Evolutionary conservation across 2,797 vertebrate species (phyloP), one percentile per base, ranked within the genome.

Genomic region (Lagodon rhomboides): DNA sequence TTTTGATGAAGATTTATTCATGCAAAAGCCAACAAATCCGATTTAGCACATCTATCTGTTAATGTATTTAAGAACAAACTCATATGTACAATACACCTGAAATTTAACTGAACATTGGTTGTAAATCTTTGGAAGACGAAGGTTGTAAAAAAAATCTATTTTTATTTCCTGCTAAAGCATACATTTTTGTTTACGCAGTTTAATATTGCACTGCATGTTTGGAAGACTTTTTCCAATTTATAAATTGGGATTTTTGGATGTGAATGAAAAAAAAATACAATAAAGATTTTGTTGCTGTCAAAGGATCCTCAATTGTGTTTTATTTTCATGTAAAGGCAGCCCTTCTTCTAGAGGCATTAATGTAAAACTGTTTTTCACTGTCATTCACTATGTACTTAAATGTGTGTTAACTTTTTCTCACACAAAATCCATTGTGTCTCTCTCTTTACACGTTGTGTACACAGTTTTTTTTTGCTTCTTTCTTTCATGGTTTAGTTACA

Each of bases 201-300:
- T 38, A 64, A 53, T 76, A 66, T 55, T 80, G 79, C 62, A 75
- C 61, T 90, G 89, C 89, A 89, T 91, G 87, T 89, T 84, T 86
- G 50, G 55, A 78, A 30, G 2, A 73, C 22, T 69, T 54, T 69
- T 65, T 76, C 61, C 55, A 83, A 49, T 27, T 75, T 75, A 15
- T 13, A 15, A 23, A 68, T 66, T 72, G 17, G 44, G n/a, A 55
- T n/a, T 69, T 84, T 83, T 71, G 46, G 64, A 77, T 76, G 62
- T 78, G 50, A 80, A 73, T 86, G 20, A 13, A 54, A 62, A 78
- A 78, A 44, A 16, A 73, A 25, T 10, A 38, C 2, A 85, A 68
- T 74, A 73, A 85, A 84, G 13, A 47, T 69, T 76, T 55, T 78
- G 53, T 51, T 68, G 63, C 16, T 60, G 55, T 83, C 9, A 70